Evolutionary conservation across 64 coral and sea anemone species (phyloP).

Genomic region (Actinia equina): DNA sequence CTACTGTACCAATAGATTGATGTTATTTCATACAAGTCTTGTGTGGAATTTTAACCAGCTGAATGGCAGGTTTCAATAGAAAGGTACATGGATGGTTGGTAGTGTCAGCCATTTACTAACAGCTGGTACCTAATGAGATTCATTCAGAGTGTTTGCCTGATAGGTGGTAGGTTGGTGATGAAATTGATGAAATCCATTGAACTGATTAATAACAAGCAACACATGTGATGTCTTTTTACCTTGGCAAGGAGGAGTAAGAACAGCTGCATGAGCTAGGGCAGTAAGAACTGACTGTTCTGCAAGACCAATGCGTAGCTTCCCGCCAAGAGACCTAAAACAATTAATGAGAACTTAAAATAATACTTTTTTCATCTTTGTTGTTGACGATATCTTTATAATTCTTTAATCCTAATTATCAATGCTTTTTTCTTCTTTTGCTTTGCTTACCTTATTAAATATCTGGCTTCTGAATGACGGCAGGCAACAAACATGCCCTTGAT

Average conservation of each 20-base stretch:
- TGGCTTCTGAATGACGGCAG: conserved; percentile 90
- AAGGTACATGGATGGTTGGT: too few species aligned
- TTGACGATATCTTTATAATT: neutral
- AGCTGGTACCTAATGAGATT: too few species aligned
- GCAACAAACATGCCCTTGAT: conserved; percentile 99
- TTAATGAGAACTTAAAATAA: neutral
- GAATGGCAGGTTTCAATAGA: too few species aligned
- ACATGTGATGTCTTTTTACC: neutral
- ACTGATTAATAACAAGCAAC: too few species aligned
- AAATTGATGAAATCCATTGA: too few species aligned
- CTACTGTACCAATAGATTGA: too few species aligned
- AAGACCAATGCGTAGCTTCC: conserved; percentile 94
- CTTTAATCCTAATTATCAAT: neutral
- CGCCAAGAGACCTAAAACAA: conserved; percentile 71
- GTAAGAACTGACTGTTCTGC: conserved; percentile 95
- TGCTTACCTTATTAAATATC: conserved; percentile 88
- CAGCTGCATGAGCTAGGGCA: conserved; percentile 78
- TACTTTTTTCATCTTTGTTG: neutral
- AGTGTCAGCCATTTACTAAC: too few species aligned
- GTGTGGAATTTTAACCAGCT: too few species aligned
- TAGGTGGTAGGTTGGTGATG: too few species aligned
- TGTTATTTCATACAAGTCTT: too few species aligned
- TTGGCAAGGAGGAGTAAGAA: conserved; percentile 89
- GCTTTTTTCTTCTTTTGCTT: neutral
- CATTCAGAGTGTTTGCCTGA: too few species aligned